Evolutionary conservation across 2,113 vertebrate species (phyloP).

Genomic region (Argyrosomus japonicus): DNA sequence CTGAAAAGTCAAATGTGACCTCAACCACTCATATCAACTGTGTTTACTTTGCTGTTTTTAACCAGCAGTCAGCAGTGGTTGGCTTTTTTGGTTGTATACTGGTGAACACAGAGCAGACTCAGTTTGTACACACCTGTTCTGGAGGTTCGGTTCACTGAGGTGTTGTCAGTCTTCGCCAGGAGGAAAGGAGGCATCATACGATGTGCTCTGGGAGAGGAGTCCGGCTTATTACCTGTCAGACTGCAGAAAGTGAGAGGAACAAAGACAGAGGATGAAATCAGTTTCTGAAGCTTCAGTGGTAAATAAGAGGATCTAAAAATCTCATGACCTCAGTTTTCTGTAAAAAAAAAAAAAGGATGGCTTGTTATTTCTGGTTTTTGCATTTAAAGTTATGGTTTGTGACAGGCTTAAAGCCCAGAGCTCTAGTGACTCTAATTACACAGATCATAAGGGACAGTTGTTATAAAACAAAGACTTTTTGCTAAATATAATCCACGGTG

Average conservation of each 20-base stretch:
- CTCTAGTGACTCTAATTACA: slow-evolving; percentile 17
- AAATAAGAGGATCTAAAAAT: background rate
- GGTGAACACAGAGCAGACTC: background rate
- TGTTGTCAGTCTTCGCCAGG: slow-evolving; percentile 84
- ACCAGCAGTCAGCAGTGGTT: background rate
- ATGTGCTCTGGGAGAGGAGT: slow-evolving; percentile 90
- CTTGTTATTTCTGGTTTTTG: slow-evolving; percentile 9
- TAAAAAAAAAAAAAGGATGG: background rate
- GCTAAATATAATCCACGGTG: background rate
- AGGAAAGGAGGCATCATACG: slow-evolving; percentile 92
- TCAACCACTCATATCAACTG: background rate
- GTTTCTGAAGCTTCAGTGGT: background rate
- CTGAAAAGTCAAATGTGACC: no score
- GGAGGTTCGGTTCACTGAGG: slow-evolving; percentile 78
- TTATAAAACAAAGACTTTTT: background rate
- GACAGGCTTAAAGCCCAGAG: background rate
- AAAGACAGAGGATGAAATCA: background rate
- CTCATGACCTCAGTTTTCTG: background rate
- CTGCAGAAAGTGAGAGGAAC: slow-evolving; percentile 76
- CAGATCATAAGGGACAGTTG: background rate
- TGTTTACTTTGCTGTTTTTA: background rate
- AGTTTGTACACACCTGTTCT: slow-evolving; percentile 82
- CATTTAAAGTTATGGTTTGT: background rate
- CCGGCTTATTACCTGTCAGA: slow-evolving; percentile 89
- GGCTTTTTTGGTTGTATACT: background rate